Conservation (phyloP, 2,797 vertebrate genomes). For the Sarcophilus harrisii region DNA sequence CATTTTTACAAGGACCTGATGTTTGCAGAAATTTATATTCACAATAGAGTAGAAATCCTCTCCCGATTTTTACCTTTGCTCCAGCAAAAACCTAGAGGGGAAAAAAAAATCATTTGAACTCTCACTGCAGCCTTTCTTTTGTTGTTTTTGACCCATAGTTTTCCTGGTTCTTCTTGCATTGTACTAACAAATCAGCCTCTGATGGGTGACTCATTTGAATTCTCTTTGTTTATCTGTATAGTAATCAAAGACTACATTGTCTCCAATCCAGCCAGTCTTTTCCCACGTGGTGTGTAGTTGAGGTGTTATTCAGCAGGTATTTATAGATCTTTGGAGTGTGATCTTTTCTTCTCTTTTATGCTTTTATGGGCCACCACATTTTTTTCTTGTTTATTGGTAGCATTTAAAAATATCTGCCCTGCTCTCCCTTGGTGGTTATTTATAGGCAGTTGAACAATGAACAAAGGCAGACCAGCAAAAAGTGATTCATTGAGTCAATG, state of each 20-base stretch:
- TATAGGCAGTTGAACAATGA: not conserved
- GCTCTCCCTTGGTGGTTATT: not conserved
- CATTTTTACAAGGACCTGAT: not conserved
- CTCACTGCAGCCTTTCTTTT: not conserved
- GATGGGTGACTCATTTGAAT: not conserved
- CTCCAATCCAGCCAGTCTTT: not conserved
- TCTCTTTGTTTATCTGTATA: not conserved
- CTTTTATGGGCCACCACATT: not conserved
- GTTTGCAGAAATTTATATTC: slow-evolving; percentile 11
- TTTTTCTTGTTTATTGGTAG: not conserved
- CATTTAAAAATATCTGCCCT: slow-evolving; percentile 23
- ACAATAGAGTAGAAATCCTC: not conserved
- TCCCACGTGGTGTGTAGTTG: rapidly evolving
- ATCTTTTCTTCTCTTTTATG: not conserved
- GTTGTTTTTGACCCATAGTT: not conserved
- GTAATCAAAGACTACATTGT: not conserved
- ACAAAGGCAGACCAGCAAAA: not conserved
- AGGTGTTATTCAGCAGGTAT: not conserved
- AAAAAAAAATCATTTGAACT: not conserved
- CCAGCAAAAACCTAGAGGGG: not conserved
- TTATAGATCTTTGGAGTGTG: not conserved
- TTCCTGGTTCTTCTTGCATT: not conserved
- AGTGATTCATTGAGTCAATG: not conserved
- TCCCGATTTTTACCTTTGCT: not conserved
- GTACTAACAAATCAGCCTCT: not conserved